Evolutionary conservation across 1,140 invertebrate genomes (phyloP), one percentile per base, ranked within the genome.

Genomic region (Dryas iulia): DNA sequence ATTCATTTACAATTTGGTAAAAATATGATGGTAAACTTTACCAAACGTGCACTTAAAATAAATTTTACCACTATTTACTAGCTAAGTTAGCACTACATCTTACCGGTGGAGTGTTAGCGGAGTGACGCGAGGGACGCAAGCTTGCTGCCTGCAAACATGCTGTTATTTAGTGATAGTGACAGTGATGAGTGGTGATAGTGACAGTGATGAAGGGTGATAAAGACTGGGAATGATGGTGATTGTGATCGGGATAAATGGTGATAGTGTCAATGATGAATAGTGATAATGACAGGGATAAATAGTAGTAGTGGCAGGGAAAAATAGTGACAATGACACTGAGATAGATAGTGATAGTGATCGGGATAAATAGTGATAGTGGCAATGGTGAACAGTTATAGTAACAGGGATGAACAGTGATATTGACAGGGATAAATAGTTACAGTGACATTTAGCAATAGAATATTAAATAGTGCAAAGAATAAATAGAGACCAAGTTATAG

Each of bases 61-160:
- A 7, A 31, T 7, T 21, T 47, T 47, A 47, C 8, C 18, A 47
- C 14, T 21, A 47, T 47, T 10, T 47, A 47, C 21, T 0, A 18
- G 8, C 14, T 11, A 47, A n/a, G 24, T 56, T 26, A 56, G 53
- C 24, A 56, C n/a, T 56, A 14, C 24, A 56, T 56, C 83, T 82
- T 81, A 84, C 82, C 76, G 69, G 82, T 0, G 81, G 64, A 6
- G 75, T 59, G 73, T 89, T 90, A 12, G 86, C 76, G 0, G 88
- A 89, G 71, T 89, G 79, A 6, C 88, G 73, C 67, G 82, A 84
- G 5, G 85, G 78, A 1, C 88, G 81, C 21, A 90, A 62, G 66
- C 79, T 90, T 57, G 88, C 88, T 33, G 84, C 75, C 88, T 90
- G 85, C 7, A 78, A 78, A 66, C 82, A 84, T 81, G 82, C 81